Conservation (phyloP, 2,888 invertebrate genomes). For the Nymphalis c-album region DNA sequence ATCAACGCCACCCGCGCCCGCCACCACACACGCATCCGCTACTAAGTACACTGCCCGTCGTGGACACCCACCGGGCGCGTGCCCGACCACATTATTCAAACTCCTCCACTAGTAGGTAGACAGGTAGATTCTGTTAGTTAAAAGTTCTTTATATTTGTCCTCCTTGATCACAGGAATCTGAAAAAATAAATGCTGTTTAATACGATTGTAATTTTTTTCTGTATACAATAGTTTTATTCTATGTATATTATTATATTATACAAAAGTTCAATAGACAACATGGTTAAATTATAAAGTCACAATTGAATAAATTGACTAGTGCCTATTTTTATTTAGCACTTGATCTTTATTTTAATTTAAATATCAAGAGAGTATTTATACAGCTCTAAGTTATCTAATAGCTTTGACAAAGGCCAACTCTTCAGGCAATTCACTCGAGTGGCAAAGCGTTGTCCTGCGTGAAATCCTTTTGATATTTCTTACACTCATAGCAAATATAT, state of each 20-base stretch:
- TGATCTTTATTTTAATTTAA: neutral
- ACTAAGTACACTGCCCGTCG: conserved; percentile 70
- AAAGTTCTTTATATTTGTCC: neutral
- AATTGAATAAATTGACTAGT: too few species aligned
- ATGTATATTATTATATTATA: too few species aligned
- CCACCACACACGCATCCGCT: conserved; percentile 67
- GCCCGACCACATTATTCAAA: conserved; percentile 73
- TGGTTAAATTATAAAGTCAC: too few species aligned
- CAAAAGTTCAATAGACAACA: too few species aligned
- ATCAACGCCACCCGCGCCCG: conserved; percentile 60
- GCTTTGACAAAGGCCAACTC: neutral
- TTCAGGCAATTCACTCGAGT: neutral
- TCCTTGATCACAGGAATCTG: conserved; percentile 41
- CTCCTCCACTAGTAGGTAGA: conserved; percentile 25
- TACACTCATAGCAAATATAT: neutral
- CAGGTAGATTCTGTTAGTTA: conserved; percentile 19
- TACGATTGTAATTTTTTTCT: neutral
- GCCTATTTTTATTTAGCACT: too few species aligned
- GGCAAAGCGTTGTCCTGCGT: neutral
- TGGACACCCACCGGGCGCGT: conserved; percentile 64
- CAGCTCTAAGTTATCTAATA: too few species aligned
- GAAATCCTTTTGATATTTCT: neutral
- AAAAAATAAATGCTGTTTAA: conserved; percentile 44
- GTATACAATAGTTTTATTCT: neutral
- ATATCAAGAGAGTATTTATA: neutral